These are phyloP conservation scores for Myotis yumanensis DNA, from an alignment of 2,113 vertebrate species.

Conservation along the genomic window DNA sequence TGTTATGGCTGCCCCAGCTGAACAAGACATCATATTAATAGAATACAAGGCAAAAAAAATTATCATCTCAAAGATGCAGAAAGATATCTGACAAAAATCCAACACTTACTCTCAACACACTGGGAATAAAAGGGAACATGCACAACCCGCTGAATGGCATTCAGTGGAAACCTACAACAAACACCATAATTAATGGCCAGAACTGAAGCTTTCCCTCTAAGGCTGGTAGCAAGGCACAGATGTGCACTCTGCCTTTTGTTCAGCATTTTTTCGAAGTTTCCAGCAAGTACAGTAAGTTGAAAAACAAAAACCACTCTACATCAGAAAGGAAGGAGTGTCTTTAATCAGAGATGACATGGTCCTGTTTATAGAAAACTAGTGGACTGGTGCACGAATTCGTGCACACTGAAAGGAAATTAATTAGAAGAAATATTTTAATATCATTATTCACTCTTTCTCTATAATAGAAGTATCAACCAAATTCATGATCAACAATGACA, in stretches of 20 bases:
- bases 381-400: too few relatives aligned
- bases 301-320: neutral
- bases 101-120: neutral
- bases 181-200: neutral
- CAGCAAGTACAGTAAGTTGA: neutral
- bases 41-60: neutral
- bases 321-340: neutral
- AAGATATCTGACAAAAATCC: neutral
- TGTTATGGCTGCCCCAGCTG: neutral
- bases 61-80: neutral
- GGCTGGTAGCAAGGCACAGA: neutral
- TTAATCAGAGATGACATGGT: neutral
- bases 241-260: neutral
- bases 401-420: too few relatives aligned
- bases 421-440: too few relatives aligned
- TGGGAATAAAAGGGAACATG: neutral
- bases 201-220: neutral
- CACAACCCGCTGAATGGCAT: neutral
- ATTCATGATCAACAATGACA: too few relatives aligned
- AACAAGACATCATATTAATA: neutral
- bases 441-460: too few relatives aligned
- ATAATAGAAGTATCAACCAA: too few relatives aligned
- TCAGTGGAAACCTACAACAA: neutral
- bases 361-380: neutral
- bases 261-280: neutral